Base-by-base conservation (phyloP, 2,888 invertebrate species). In the Lordiphosa fenestrarum region DNA sequence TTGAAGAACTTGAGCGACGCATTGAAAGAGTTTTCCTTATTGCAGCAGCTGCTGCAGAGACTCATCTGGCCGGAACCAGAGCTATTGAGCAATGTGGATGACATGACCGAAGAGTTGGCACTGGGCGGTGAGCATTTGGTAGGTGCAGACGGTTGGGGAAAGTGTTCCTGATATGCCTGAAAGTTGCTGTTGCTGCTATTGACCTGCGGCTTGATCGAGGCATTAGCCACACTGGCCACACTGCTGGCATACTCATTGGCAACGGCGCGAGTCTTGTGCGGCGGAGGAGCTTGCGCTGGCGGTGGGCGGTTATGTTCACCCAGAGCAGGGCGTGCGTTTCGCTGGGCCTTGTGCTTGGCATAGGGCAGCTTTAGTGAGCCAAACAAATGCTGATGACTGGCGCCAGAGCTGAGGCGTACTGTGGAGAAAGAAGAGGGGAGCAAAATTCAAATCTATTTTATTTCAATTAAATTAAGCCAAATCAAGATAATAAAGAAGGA, bases 1-100 rank as follows among this genome's bases (percentile, higher is more conserved):
- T 78, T 80, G n/a, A 80, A 73, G 6, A 72, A 48, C 3, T 71
- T 78, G 36, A 80, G 63, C 2, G 88, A 87, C 3, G 71, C 74
- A 41, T 85, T 88, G 0, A 83, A 49, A 0, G 71, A 85, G 37
- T 87, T 88, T 49, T 89, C 88, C 55, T 88, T 89, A 58, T 86
- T 87, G 68, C 73, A 72, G 51, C 71, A 73, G 53, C 62, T 57
- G 47, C 68, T 70, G 55, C 66, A 66, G 37, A 71, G 25, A 12
- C 72, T 57, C 6, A 64, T 57, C 53, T 75, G 83, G 3, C 23
- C 42, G 12, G 47, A n/a, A 6, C 13, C 33, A n/a, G 86, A 80
- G 36, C 80, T 84, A 41, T 82, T 87, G 4, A 86, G 51, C 40
- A 80, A 51, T 7, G 73, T 84, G 19, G 85, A 83, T 25, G 76